Evolutionary conservation across 2,888 invertebrate genomes (phyloP).

Genomic region (Volucella bombylans): DNA sequence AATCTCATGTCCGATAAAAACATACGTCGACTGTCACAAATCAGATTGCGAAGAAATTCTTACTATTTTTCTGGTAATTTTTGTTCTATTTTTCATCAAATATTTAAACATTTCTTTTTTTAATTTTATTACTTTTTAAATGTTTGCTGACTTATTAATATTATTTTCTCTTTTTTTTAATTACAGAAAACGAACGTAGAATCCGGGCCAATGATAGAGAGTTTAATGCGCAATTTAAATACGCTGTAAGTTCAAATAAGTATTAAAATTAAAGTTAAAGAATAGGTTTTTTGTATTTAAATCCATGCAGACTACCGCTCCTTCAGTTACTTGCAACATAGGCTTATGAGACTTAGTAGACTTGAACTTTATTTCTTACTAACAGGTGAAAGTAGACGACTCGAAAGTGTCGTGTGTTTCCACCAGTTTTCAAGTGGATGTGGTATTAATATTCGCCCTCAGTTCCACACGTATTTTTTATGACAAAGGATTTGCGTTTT

Average conservation of each 20-base stretch:
- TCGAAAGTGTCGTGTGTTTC: too few relatives aligned
- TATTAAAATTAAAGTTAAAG: not conserved
- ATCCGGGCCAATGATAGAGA: slow-evolving; percentile 98
- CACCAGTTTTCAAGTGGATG: too few relatives aligned
- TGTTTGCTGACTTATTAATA: not conserved
- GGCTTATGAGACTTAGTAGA: too few relatives aligned
- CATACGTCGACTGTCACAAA: slow-evolving; percentile 80
- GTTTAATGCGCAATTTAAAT: slow-evolving; percentile 98
- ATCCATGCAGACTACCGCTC: not conserved
- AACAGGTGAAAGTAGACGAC: too few relatives aligned
- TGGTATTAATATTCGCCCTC: too few relatives aligned
- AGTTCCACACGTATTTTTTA: too few relatives aligned
- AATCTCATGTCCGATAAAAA: slow-evolving; percentile 74
- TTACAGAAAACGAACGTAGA: slow-evolving; percentile 96
- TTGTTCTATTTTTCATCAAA: not conserved
- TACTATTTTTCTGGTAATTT: slow-evolving; percentile 82
- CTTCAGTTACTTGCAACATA: too few relatives aligned
- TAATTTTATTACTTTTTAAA: not conserved
- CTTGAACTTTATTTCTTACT: slow-evolving; percentile 44
- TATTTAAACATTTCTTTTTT: slow-evolving; percentile 19
- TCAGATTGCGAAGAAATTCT: slow-evolving; percentile 80
- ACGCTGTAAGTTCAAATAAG: slow-evolving; percentile 94
- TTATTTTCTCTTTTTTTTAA: slow-evolving; percentile 78
- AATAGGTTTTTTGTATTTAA: not conserved
- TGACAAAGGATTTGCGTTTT: too few relatives aligned